Conservation (phyloP, 2,113 vertebrate genomes). For the Myiozetetes cayanensis region DNA sequence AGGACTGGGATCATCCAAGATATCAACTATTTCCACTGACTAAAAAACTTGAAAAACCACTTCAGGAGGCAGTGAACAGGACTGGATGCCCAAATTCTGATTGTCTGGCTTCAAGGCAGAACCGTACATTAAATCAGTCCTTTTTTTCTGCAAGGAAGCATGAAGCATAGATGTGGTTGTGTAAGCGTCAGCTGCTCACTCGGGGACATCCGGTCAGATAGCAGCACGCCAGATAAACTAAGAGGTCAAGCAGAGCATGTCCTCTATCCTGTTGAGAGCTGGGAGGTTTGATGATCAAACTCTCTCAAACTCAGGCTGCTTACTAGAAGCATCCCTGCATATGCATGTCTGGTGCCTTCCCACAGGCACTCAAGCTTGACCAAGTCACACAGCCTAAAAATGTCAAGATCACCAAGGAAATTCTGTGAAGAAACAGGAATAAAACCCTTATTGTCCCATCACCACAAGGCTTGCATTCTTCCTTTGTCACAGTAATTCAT, state of each 20-base stretch:
- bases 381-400: not conserved
- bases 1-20: not conserved
- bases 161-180: not conserved
- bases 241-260: not conserved
- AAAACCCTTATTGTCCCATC: conserved; percentile 27
- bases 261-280: not conserved
- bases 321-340: not conserved
- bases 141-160: not conserved
- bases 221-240: not conserved
- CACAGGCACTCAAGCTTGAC: not conserved
- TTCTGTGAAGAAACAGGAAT: not conserved
- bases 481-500: not conserved
- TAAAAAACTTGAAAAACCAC: not conserved
- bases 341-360: not conserved
- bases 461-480: conserved; percentile 56
- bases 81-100: not conserved
- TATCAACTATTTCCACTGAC: not conserved
- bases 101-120: not conserved
- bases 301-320: not conserved
- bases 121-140: not conserved
- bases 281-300: not conserved
- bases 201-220: not conserved
- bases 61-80: not conserved
- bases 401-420: not conserved
- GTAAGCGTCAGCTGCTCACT: not conserved